Conservation (phyloP, 2,113 vertebrate species). For the Nothobranchius furzeri region DNA sequence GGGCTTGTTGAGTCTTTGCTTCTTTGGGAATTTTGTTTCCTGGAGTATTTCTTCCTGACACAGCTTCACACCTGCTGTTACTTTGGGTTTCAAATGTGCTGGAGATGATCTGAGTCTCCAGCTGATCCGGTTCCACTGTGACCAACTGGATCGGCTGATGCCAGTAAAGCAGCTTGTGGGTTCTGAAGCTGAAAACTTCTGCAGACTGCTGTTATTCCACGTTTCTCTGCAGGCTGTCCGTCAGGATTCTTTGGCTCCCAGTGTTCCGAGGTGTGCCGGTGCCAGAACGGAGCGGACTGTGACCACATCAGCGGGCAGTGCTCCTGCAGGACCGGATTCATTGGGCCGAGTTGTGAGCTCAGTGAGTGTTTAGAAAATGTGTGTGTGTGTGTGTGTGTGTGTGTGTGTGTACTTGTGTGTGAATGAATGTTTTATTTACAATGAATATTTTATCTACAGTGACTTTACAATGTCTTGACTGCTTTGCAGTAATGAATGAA, state of each 20-base stretch:
- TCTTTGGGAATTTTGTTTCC: background rate
- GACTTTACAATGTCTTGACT: no score
- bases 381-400: no score
- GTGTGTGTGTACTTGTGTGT: no score
- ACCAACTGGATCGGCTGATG: slow-evolving; percentile 10
- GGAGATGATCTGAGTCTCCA: background rate
- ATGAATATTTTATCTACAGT: no score
- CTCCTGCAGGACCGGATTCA: slow-evolving; percentile 90
- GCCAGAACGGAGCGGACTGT: slow-evolving; percentile 93
- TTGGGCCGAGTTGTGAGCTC: slow-evolving; percentile 89
- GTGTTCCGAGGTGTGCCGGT: slow-evolving; percentile 89
- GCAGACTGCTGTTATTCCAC: background rate
- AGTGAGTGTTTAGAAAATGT: slow-evolving; percentile 78
- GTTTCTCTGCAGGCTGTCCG: slow-evolving; percentile 82
- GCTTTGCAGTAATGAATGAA: no score
- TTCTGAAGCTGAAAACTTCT: background rate
- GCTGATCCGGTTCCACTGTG: slow-evolving; percentile 6
- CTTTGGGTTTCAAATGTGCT: no score
- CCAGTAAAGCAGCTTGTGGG: slow-evolving; percentile 13
- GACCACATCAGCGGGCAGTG: slow-evolving; percentile 88
- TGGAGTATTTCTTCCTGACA: background rate
- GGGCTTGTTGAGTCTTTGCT: no score
- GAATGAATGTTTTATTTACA: no score
- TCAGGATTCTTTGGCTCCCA: slow-evolving; percentile 87
- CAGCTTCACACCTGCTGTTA: background rate